Percentiles rank a stretch among this genome's conserved stretches.
Conservation (phyloP, 2,888 invertebrate genomes). For the Hydroisotoma schaefferi region DNA sequence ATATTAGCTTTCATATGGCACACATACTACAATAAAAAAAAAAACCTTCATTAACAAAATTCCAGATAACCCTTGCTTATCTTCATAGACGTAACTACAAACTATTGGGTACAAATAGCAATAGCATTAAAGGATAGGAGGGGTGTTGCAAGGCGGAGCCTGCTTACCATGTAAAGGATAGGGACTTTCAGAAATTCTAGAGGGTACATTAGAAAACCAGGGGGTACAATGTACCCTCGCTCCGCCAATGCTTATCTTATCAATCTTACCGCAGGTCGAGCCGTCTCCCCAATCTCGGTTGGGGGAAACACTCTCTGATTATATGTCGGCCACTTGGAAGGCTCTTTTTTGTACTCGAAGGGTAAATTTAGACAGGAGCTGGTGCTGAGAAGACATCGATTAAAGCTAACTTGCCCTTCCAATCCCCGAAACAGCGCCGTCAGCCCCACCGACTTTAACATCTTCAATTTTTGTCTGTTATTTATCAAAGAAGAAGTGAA, state of each 20-base stretch:
- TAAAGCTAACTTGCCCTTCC: background rate
- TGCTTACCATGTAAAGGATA: no score
- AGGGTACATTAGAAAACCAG: no score
- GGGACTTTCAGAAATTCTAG: no score
- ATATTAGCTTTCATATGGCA: slow-evolving; percentile 80
- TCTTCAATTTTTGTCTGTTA: no score
- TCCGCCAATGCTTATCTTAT: background rate
- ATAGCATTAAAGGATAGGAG: background rate
- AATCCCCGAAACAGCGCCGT: background rate
- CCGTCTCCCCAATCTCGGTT: slow-evolving; percentile 67
- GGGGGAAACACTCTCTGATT: slow-evolving; percentile 80
- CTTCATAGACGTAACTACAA: background rate
- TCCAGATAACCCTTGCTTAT: background rate
- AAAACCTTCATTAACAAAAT: background rate
- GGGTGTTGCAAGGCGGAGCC: background rate
- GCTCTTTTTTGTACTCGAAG: slow-evolving; percentile 53
- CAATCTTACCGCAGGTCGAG: slow-evolving; percentile 74
- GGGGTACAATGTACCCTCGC: no score
- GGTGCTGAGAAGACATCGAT: slow-evolving; percentile 1
- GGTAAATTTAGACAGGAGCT: slow-evolving; percentile 9
- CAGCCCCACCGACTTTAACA: background rate
- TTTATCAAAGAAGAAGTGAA: no score
- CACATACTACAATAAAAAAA: slow-evolving; percentile 64
- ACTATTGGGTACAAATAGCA: background rate
- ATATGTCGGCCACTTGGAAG: slow-evolving; percentile 59